These are phyloP conservation scores for Alaudala cheleensis DNA, from an alignment of 2,113 vertebrate genomes.

Conservation along the genomic window DNA sequence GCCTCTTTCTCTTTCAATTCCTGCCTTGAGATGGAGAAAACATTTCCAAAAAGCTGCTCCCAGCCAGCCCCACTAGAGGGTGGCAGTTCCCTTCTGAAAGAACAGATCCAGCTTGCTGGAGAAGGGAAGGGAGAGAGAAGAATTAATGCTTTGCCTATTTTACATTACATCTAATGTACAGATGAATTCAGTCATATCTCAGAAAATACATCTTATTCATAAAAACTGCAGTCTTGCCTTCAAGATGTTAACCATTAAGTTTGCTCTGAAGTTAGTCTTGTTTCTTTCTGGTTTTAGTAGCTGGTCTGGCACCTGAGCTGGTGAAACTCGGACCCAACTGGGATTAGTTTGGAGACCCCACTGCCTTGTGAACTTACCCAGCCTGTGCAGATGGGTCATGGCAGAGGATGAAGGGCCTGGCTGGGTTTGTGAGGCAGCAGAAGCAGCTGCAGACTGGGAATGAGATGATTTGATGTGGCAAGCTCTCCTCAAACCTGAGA, in stretches of 20 bases:
- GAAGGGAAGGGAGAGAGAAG: background rate
- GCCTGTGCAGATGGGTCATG: background rate
- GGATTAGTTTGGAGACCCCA: background rate
- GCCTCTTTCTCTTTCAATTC: background rate
- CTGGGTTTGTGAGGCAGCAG: background rate
- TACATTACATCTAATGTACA: accelerated
- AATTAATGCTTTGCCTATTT: background rate
- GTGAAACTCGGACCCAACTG: background rate
- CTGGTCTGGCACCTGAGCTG: background rate
- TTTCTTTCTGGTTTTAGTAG: background rate
- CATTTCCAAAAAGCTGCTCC: background rate
- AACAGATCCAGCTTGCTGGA: background rate
- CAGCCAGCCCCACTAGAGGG: constrained; percentile 44
- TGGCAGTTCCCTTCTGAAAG: constrained; percentile 26
- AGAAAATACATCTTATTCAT: background rate
- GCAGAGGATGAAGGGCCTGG: background rate
- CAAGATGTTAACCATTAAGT: background rate
- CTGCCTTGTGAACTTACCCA: background rate
- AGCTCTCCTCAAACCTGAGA: background rate
- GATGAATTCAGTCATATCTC: accelerated
- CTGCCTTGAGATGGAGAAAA: background rate
- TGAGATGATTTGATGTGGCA: background rate
- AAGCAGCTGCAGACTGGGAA: background rate
- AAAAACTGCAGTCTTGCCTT: background rate
- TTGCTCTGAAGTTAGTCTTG: background rate